These are phyloP conservation scores for Conger conger DNA, from an alignment of 2,113 vertebrate species.

Conservation along the genomic window DNA sequence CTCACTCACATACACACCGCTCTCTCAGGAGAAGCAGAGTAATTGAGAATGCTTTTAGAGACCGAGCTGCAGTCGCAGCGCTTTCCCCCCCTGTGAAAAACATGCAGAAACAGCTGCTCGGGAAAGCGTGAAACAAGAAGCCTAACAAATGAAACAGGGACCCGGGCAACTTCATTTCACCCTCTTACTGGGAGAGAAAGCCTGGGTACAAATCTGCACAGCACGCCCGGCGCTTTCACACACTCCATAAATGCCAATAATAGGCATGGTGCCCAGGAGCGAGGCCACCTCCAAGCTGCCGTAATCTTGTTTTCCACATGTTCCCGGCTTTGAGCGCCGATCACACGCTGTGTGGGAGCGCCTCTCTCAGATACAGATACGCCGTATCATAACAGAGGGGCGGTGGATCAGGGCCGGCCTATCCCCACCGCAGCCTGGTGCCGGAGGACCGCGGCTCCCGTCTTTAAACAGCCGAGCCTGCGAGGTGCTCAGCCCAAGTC, in stretches of 20 bases:
- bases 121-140: constrained; percentile 17
- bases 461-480: background rate
- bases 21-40: background rate
- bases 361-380: background rate
- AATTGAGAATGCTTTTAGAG: constrained; percentile 5
- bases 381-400: background rate
- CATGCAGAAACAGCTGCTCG: constrained; percentile 15
- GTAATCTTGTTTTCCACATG: background rate
- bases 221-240: background rate
- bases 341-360: background rate
- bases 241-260: background rate
- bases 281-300: background rate
- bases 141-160: background rate
- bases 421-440: no score
- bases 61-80: background rate
- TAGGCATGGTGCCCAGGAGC: background rate
- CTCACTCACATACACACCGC: background rate
- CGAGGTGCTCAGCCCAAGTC: background rate
- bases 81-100: background rate
- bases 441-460: no score
- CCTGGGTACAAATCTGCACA: background rate
- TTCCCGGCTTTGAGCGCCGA: background rate
- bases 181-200: background rate
- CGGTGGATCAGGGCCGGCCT: no score
- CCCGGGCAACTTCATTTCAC: background rate